Evolutionary conservation across 2,797 vertebrate species (phyloP).

Genomic region (Danio tinwini): DNA sequence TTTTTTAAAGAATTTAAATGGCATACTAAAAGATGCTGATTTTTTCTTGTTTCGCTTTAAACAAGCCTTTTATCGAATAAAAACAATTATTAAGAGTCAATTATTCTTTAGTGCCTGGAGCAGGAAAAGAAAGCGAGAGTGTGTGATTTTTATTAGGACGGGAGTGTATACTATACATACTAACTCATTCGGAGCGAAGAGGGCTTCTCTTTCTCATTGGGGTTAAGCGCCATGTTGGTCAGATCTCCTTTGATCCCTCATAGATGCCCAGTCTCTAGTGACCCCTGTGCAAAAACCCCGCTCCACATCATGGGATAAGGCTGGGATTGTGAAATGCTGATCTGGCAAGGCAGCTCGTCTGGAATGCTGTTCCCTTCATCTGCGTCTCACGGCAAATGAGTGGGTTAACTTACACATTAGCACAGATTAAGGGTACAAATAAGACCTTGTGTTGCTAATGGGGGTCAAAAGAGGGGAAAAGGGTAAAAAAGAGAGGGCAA

Average conservation of each 20-base stretch:
- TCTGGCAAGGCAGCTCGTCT: conserved; percentile 39
- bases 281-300: conserved; percentile 42
- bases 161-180: background rate
- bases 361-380: conserved; percentile 25
- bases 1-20: conserved; percentile 11
- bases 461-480: conserved; percentile 51
- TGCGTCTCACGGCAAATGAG: conserved; percentile 10
- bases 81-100: conserved; percentile 44
- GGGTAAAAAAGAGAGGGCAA: conserved; percentile 30
- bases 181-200: background rate
- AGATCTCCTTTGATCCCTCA: conserved; percentile 43
- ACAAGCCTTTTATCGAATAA: conserved; percentile 35
- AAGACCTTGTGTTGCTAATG: conserved; percentile 57
- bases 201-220: conserved; percentile 24
- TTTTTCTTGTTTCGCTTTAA: conserved; percentile 50
- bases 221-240: conserved; percentile 38
- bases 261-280: conserved; percentile 43
- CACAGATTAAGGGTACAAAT: conserved; percentile 56
- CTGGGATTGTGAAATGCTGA: conserved; percentile 35
- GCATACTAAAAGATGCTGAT: conserved; percentile 28
- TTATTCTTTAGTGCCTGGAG: conserved; percentile 39
- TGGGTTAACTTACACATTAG: conserved; percentile 46
- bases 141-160: conserved; percentile 22
- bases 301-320: conserved; percentile 38
- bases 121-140: conserved; percentile 21